Percentiles rank a stretch among this genome's conserved stretches.
Evolutionary conservation across 2,797 vertebrate genomes (phyloP).

Genomic region (Rachycentron canadum): DNA sequence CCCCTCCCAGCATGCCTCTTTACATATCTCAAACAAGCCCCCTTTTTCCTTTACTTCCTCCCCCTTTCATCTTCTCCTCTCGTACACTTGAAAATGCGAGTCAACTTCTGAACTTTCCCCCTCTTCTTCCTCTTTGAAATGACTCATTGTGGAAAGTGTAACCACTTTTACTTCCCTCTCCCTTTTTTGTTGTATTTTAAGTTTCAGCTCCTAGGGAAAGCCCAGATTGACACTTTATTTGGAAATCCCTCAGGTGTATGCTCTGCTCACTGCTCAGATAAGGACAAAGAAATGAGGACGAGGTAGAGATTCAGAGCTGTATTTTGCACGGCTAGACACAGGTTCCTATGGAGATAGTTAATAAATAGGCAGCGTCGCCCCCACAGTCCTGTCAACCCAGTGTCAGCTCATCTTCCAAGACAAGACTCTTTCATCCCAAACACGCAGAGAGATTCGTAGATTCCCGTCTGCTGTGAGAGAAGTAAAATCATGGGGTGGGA

Average conservation of each 20-base stretch:
- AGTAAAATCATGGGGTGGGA: conserved; percentile 7
- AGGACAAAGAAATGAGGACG: conserved; percentile 35
- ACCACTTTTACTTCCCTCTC: conserved; percentile 1
- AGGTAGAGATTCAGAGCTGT: conserved; percentile 31
- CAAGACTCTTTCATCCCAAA: conserved; percentile 36
- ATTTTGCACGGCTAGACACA: conserved; percentile 42
- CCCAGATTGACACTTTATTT: conserved; percentile 18
- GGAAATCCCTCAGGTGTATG: conserved; percentile 23
- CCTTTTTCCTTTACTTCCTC: conserved; percentile 16
- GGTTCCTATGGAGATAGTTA: conserved; percentile 56
- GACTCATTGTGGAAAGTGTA: conserved; percentile 17
- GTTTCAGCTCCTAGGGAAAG: not conserved
- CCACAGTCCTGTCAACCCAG: conserved; percentile 41
- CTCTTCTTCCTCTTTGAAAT: conserved; percentile 38
- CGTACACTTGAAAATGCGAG: conserved; percentile 31
- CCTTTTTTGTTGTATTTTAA: conserved; percentile 1
- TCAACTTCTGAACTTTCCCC: conserved; percentile 31
- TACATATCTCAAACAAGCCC: conserved; percentile 60
- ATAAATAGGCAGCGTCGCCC: conserved; percentile 45
- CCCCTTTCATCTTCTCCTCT: conserved; percentile 55
- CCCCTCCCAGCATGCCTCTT: conserved; percentile 74
- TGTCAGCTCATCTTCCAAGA: conserved; percentile 46
- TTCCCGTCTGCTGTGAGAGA: conserved; percentile 25
- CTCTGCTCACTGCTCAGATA: conserved; percentile 13
- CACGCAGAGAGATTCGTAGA: conserved; percentile 24